Percentiles rank a stretch among this genome's conserved stretches.
phyloP scores from a whole-genome alignment of 2,797 vertebrate species.

The Rhynchotus rufescens region DNA sequence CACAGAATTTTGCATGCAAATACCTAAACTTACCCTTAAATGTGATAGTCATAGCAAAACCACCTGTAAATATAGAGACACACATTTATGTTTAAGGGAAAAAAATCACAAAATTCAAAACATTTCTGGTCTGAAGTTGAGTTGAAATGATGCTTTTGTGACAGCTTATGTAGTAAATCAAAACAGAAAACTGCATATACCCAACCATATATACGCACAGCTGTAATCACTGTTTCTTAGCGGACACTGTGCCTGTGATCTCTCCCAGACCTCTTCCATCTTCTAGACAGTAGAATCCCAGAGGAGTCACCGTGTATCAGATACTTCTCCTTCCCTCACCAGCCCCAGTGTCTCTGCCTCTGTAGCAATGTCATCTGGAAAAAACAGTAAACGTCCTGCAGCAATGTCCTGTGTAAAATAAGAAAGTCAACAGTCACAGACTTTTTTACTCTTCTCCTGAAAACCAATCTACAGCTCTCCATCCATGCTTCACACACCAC shows the following conservation, averaged over 20 bases:
- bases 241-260: conserved; percentile 27
- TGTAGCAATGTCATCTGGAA: background rate
- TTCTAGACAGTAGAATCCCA: background rate
- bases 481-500: background rate
- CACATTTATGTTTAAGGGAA: background rate
- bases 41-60: background rate
- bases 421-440: background rate
- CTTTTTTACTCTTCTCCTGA: background rate
- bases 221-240: conserved; percentile 20
- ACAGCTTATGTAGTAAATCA: conserved; percentile 13
- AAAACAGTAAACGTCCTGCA: background rate
- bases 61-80: background rate
- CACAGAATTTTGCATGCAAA: conserved; percentile 30
- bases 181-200: conserved; percentile 23
- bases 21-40: conserved; percentile 4
- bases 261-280: conserved; percentile 35
- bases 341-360: background rate
- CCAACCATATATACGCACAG: background rate
- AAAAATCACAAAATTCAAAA: background rate
- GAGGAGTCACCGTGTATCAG: conserved; percentile 12
- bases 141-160: background rate
- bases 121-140: background rate
- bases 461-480: background rate
- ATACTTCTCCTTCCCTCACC: background rate
- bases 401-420: fast-evolving